Percentiles rank a stretch among this genome's conserved stretches.
phyloP scores from a whole-genome alignment of 1,140 invertebrate species.

The Lanistes nyassanus region DNA sequence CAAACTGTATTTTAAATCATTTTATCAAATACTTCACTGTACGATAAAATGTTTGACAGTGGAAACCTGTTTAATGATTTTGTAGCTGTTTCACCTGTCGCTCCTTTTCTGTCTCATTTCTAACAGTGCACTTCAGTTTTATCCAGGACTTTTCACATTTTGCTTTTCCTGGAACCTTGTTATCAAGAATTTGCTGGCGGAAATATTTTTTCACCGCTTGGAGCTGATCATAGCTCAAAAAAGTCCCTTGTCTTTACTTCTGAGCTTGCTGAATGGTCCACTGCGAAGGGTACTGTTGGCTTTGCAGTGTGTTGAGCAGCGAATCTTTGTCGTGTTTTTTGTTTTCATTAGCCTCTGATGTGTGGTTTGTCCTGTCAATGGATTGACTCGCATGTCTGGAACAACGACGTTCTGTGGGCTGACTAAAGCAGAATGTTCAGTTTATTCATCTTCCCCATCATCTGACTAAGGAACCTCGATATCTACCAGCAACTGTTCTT shows the following conservation, averaged over 20 bases:
- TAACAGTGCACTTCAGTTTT: conserved; percentile 5
- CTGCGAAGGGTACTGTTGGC: background rate
- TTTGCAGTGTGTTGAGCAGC: too few species aligned
- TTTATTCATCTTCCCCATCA: background rate
- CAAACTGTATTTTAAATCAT: too few species aligned
- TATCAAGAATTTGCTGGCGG: background rate
- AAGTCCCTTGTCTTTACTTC: background rate
- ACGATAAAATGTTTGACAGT: too few species aligned
- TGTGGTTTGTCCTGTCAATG: too few species aligned
- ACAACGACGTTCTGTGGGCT: background rate
- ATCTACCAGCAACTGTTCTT: background rate
- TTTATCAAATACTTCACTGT: too few species aligned
- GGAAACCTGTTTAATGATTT: too few species aligned
- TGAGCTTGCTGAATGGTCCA: background rate
- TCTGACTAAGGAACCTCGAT: background rate
- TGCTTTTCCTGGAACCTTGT: too few species aligned
- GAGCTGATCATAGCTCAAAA: background rate
- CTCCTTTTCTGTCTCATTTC: conserved; percentile 2
- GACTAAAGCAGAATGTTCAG: background rate
- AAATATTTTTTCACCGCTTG: background rate
- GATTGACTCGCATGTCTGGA: background rate
- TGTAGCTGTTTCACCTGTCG: too few species aligned
- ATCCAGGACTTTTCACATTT: background rate
- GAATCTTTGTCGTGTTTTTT: background rate
- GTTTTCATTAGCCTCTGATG: background rate